These are phyloP conservation scores for Lycocorax pyrrhopterus DNA, from an alignment of 2,113 vertebrate species.

Conservation along the genomic window DNA sequence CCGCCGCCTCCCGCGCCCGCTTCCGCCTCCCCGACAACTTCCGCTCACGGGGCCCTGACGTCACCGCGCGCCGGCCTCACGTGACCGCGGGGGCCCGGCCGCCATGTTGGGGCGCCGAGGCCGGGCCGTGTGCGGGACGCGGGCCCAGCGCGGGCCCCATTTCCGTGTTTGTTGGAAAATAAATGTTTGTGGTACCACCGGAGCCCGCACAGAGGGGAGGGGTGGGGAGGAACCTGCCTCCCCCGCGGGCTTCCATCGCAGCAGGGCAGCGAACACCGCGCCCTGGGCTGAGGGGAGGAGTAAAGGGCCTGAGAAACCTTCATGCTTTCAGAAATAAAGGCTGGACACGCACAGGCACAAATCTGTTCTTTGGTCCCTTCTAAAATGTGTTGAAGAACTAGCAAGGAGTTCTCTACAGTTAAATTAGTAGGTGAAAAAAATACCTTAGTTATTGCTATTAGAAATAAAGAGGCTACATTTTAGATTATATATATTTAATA, in stretches of 20 bases:
- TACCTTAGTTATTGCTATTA: background rate
- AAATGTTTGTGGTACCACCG: fast-evolving
- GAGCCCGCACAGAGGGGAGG: fast-evolving
- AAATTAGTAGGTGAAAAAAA: background rate
- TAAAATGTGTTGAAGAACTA: background rate
- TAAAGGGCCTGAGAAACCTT: too few relatives aligned
- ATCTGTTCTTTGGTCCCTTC: too few relatives aligned
- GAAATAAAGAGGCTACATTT: background rate
- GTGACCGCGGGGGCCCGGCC: background rate
- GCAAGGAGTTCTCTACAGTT: background rate
- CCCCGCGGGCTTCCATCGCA: fast-evolving
- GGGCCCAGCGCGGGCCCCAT: too few relatives aligned
- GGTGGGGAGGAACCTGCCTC: fast-evolving
- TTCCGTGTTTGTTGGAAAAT: fast-evolving
- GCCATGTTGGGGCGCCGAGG: background rate
- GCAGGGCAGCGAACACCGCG: background rate
- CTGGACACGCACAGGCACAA: too few relatives aligned
- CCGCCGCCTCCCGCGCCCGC: conserved; percentile 50
- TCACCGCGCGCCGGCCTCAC: background rate
- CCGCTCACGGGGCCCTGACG: conserved; percentile 45
- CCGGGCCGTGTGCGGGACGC: fast-evolving
- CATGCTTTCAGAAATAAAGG: background rate
- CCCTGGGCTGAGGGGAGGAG: background rate
- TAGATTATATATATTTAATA: background rate
- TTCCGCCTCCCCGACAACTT: conserved; percentile 58